These are phyloP conservation scores for Anguilla japonica DNA, from an alignment of 2,113 vertebrate species.

Conservation along the genomic window DNA sequence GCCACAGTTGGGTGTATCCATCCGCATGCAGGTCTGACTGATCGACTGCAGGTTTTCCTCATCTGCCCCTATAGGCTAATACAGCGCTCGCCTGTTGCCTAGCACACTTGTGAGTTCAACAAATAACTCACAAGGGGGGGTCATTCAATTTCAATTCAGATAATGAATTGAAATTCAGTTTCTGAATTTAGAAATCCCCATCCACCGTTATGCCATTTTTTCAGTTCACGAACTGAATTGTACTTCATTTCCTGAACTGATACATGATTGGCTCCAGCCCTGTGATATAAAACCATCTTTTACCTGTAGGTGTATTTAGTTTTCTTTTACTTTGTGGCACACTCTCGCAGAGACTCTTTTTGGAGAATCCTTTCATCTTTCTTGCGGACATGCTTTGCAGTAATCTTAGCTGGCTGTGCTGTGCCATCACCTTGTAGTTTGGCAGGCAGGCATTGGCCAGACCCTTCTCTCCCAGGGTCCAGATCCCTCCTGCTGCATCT, in stretches of 20 bases:
- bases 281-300: not conserved
- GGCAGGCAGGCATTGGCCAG: not conserved
- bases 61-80: not conserved
- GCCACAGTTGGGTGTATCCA: not conserved
- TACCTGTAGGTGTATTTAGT: not conserved
- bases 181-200: too few relatives aligned
- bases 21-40: not conserved
- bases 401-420: not conserved
- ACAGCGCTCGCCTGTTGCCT: not conserved
- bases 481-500: not conserved
- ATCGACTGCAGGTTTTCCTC: not conserved
- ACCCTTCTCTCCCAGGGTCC: not conserved
- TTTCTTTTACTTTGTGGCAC: too few relatives aligned
- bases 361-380: not conserved
- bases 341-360: not conserved
- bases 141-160: too few relatives aligned
- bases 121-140: too few relatives aligned
- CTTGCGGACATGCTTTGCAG: not conserved
- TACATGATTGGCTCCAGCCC: too few relatives aligned
- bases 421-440: not conserved
- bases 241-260: too few relatives aligned
- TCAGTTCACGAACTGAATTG: too few relatives aligned
- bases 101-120: too few relatives aligned
- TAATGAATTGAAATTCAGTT: too few relatives aligned
- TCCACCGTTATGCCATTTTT: too few relatives aligned